A percentile compares a stretch with the other conserved stretches of the same genome.
Evolutionary conservation across 2,797 vertebrate species (phyloP).

Genomic region (Sebastes taczanowskii): DNA sequence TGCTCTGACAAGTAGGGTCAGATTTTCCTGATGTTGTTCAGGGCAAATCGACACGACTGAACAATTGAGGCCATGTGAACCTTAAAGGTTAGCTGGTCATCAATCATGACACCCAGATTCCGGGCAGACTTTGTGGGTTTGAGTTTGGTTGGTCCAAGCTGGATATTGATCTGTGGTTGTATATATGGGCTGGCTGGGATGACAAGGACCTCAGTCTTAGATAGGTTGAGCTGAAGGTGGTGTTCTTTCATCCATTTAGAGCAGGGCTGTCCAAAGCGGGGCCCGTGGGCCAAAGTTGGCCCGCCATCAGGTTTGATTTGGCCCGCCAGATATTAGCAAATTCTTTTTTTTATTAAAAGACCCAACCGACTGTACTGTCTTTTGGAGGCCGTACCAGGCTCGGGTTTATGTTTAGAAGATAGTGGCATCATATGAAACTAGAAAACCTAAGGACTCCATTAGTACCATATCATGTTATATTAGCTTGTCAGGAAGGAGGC

Average conservation of each 20-base stretch:
- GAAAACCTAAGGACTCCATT: no score
- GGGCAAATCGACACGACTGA: no score
- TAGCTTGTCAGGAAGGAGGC: no score
- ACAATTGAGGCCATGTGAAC: no score
- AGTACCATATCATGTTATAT: no score
- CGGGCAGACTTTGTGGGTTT: not conserved
- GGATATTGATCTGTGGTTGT: not conserved
- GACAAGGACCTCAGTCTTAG: not conserved
- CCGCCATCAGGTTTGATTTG: no score
- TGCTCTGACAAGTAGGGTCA: no score
- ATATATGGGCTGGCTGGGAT: not conserved
- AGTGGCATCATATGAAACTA: not conserved
- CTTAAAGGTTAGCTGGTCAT: not conserved
- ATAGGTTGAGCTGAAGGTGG: not conserved
- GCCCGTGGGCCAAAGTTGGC: not conserved
- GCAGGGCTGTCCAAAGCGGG: not conserved
- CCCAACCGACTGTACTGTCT: no score
- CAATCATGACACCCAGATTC: not conserved
- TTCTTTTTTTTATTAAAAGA: no score
- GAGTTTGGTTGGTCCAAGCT: not conserved
- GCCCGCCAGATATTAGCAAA: no score
- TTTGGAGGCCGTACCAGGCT: not conserved
- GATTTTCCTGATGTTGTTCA: no score
- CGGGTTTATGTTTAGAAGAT: no score
- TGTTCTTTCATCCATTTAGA: not conserved